These are phyloP conservation scores for Drosophila peninsularis DNA, from an alignment of 2,888 invertebrate species.

Conservation along the genomic window DNA sequence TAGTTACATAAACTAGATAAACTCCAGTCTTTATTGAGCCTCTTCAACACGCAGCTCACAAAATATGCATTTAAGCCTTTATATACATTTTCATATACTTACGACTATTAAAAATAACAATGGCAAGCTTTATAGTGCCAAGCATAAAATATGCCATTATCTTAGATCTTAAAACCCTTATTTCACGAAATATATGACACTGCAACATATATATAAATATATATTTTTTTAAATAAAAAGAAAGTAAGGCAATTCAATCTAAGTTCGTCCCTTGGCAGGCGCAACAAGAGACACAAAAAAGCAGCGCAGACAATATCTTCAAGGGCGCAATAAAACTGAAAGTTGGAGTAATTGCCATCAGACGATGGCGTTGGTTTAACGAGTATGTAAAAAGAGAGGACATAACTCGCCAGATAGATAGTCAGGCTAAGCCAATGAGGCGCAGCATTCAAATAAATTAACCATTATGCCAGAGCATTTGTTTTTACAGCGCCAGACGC, in stretches of 20 bases:
- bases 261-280: neutral
- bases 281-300: conserved; percentile 1
- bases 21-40: neutral
- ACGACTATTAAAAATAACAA: conserved; percentile 1
- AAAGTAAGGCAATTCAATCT: conserved; percentile 3
- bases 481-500: conserved; percentile 60
- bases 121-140: neutral
- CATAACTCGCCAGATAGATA: conserved; percentile 47
- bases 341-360: conserved; percentile 61
- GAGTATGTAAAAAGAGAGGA: conserved; percentile 35
- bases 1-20: neutral
- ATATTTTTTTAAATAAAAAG: neutral
- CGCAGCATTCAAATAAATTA: conserved; percentile 52
- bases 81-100: neutral
- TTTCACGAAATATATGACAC: neutral
- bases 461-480: conserved; percentile 63
- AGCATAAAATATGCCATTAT: conserved; percentile 1
- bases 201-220: neutral
- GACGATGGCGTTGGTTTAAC: conserved; percentile 48
- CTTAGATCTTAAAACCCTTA: neutral
- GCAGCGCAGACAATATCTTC: conserved; percentile 20
- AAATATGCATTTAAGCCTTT: conserved; percentile 1
- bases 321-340: conserved; percentile 58
- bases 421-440: conserved; percentile 15
- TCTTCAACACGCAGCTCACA: neutral